These are phyloP conservation scores for Oryzias sinensis DNA, from an alignment of 2,797 vertebrate species.

Conservation along the genomic window DNA sequence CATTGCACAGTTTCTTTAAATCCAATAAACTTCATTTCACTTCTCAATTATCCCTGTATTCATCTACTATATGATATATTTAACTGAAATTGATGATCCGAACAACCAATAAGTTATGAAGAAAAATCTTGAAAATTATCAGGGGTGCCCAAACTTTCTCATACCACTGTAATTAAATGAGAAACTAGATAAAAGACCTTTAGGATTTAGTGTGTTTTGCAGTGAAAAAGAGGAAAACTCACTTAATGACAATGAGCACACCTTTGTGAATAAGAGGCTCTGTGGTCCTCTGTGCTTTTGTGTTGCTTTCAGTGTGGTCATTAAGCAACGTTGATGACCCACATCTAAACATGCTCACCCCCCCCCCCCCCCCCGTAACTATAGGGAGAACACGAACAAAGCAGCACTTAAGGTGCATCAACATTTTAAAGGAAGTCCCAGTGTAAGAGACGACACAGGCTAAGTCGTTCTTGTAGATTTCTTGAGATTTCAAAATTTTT, in stretches of 20 bases:
- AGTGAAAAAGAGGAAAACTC: too few species aligned
- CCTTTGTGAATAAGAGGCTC: conserved; percentile 29
- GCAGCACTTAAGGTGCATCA: conserved; percentile 67
- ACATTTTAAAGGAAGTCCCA: conserved; percentile 31
- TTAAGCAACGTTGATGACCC: conserved; percentile 42
- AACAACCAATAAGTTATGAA: too few species aligned
- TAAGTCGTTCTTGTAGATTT: conserved; percentile 35
- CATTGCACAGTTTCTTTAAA: too few species aligned
- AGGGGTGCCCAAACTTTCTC: too few species aligned
- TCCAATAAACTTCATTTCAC: too few species aligned
- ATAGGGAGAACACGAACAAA: conserved; percentile 42
- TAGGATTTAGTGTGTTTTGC: too few species aligned
- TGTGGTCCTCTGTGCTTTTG: conserved; percentile 30
- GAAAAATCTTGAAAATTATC: too few species aligned
- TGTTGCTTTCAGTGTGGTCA: conserved; percentile 48
- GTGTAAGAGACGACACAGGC: conserved; percentile 16
- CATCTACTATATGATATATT: too few species aligned
- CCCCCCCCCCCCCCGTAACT: conserved; percentile 51
- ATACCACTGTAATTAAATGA: too few species aligned
- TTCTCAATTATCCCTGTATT: too few species aligned
- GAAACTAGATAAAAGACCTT: too few species aligned
- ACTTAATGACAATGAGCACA: neutral
- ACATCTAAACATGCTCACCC: conserved; percentile 37
- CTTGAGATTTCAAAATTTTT: neutral
- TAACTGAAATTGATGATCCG: too few species aligned